phyloP scores from a whole-genome alignment of 2,113 vertebrate genomes.

The Trochalopteron elliotii region DNA sequence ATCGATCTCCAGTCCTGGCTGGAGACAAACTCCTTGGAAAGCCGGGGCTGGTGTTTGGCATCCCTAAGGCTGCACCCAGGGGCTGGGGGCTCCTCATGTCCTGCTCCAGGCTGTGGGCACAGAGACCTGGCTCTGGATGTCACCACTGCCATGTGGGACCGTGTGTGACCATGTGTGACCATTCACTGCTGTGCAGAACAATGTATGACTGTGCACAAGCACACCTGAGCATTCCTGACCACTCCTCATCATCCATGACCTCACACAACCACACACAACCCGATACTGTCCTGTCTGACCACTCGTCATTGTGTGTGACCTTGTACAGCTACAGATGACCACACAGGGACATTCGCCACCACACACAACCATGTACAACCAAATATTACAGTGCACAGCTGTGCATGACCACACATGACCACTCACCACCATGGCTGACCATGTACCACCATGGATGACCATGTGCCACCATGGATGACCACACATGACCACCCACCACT shows the following conservation, averaged over 20 bases:
- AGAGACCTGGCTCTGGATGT: neutral
- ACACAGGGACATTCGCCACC: accelerated
- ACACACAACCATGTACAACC: too few species aligned
- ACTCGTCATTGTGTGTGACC: accelerated
- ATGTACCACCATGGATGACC: too few species aligned
- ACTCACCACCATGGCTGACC: too few species aligned
- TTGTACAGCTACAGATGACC: accelerated
- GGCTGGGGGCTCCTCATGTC: accelerated
- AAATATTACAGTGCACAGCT: neutral
- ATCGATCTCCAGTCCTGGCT: slow-evolving; percentile 29
- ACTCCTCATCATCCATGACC: neutral
- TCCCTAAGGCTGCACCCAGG: neutral
- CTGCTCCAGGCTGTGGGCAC: neutral
- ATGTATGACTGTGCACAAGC: accelerated
- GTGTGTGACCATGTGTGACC: neutral
- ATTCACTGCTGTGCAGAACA: neutral
- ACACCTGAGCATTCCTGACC: neutral
- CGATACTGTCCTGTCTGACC: neutral
- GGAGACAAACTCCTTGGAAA: neutral
- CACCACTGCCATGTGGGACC: neutral
- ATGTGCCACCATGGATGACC: too few species aligned
- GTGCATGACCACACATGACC: neutral
- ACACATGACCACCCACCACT: neutral
- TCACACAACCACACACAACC: neutral
- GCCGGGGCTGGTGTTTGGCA: neutral